Conservation (phyloP, 2,888 invertebrate species). For the Drosophila mayaguana region DNA sequence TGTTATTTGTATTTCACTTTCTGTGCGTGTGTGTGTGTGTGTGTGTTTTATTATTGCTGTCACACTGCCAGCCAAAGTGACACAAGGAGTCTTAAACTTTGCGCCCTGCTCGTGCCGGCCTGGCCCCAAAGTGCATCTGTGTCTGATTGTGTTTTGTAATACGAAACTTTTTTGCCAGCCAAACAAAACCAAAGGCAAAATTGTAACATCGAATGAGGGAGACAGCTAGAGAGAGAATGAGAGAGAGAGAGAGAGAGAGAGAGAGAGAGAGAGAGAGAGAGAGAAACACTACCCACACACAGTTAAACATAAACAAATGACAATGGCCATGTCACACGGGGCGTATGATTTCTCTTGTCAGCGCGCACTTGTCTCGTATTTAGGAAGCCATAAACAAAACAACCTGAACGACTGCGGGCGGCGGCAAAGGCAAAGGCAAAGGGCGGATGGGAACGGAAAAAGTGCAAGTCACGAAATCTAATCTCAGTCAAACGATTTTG, state of each 20-base stretch:
- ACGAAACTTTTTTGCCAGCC: constrained; percentile 68
- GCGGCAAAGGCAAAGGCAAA: not conserved
- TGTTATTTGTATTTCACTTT: constrained; percentile 18
- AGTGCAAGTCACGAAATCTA: constrained; percentile 51
- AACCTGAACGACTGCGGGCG: constrained; percentile 1
- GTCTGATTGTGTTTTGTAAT: constrained; percentile 73
- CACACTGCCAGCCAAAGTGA: constrained; percentile 57
- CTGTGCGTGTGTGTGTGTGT: not conserved
- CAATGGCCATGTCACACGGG: constrained; percentile 64
- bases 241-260: constrained; percentile 1
- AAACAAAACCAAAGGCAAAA: constrained; percentile 45
- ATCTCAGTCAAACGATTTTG: constrained; percentile 39
- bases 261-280: constrained; percentile 16
- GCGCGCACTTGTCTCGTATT: constrained; percentile 64
- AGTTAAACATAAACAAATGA: constrained; percentile 58
- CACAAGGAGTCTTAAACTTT: constrained; percentile 70
- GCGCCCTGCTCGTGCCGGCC: constrained; percentile 50
- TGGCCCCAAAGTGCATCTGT: constrained; percentile 68
- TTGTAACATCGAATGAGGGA: constrained; percentile 19
- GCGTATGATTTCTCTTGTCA: constrained; percentile 72
- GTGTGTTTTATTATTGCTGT: constrained; percentile 29
- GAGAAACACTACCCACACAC: constrained; percentile 2
- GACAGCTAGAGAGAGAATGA: not conserved
- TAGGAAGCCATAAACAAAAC: constrained; percentile 56
- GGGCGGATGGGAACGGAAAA: constrained; percentile 1